Evolutionary conservation across 2,113 vertebrate species (phyloP).

Genomic region (Synodontis membranacea): DNA sequence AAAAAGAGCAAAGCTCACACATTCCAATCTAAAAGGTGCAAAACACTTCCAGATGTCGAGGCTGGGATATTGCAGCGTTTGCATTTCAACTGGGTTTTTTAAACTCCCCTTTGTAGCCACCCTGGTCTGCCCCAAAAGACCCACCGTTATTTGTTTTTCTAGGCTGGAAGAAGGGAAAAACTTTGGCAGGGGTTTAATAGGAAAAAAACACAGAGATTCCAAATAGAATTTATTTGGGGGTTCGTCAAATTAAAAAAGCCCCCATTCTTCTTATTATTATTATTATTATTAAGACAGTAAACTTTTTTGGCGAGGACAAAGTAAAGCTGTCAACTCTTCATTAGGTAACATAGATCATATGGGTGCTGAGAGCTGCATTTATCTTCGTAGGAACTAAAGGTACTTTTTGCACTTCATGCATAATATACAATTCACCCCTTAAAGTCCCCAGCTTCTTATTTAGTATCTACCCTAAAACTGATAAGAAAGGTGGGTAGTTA

Average conservation of each 20-base stretch:
- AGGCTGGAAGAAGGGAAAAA: slow-evolving; percentile 49
- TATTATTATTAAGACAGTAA: background rate
- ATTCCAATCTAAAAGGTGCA: slow-evolving; percentile 76
- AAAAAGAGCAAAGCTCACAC: slow-evolving; percentile 63
- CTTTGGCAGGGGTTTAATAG: slow-evolving; percentile 46
- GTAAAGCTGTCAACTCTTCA: background rate
- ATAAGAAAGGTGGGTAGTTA: too few relatives aligned
- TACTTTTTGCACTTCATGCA: background rate
- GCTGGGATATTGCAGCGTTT: slow-evolving; percentile 67
- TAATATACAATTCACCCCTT: background rate
- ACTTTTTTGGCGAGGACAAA: background rate
- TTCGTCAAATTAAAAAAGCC: slow-evolving; percentile 28
- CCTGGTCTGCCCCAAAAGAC: slow-evolving; percentile 56
- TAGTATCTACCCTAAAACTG: background rate
- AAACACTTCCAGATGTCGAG: slow-evolving; percentile 77
- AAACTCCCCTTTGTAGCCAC: slow-evolving; percentile 50
- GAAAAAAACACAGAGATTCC: slow-evolving; percentile 19
- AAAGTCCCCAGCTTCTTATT: background rate
- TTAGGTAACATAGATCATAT: background rate
- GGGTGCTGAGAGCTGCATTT: background rate
- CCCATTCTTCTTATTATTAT: background rate
- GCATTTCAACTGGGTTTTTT: slow-evolving; percentile 60
- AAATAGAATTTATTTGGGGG: slow-evolving; percentile 29
- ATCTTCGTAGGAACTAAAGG: background rate
- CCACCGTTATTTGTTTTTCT: slow-evolving; percentile 52